These are phyloP conservation scores for Maniola jurtina DNA, from an alignment of 1,140 invertebrate species.

Conservation along the genomic window DNA sequence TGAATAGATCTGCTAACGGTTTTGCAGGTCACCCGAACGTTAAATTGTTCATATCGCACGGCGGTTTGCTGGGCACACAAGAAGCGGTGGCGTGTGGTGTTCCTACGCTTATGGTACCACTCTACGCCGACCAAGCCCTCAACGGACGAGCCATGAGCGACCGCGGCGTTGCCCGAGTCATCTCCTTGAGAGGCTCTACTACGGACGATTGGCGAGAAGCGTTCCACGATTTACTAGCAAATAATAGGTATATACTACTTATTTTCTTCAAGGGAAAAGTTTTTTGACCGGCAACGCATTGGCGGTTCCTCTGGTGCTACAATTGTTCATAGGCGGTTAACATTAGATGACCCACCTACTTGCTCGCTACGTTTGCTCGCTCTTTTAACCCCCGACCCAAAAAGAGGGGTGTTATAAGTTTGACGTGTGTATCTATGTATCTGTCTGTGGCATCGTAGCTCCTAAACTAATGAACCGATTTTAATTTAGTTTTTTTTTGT, in stretches of 20 bases:
- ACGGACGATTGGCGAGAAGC: slow-evolving; percentile 54
- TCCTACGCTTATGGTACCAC: slow-evolving; percentile 79
- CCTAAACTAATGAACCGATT: too few species aligned
- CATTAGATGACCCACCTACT: too few species aligned
- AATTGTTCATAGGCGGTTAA: too few species aligned
- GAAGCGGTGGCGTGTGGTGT: slow-evolving; percentile 79
- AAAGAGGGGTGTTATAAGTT: too few species aligned
- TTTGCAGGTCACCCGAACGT: slow-evolving; percentile 76
- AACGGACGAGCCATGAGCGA: slow-evolving; percentile 69
- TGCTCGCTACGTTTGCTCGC: too few species aligned
- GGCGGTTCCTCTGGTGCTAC: neutral
- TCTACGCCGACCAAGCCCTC: slow-evolving; percentile 82
- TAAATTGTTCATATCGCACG: slow-evolving; percentile 81
- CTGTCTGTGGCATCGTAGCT: too few species aligned
- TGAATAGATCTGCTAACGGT: neutral
- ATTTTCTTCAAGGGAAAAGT: too few species aligned
- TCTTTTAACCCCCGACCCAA: too few species aligned
- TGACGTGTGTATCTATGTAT: too few species aligned
- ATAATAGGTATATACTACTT: slow-evolving; percentile 50
- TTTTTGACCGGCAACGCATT: neutral
- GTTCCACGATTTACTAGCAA: slow-evolving; percentile 62
- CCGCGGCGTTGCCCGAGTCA: slow-evolving; percentile 59
- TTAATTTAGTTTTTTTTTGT: too few species aligned
- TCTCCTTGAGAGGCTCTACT: slow-evolving; percentile 56
- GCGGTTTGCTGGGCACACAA: slow-evolving; percentile 80